Percentiles rank a stretch among this genome's conserved stretches.
Evolutionary conservation across 2,113 vertebrate genomes (phyloP).

Genomic region (Psophia crepitans): DNA sequence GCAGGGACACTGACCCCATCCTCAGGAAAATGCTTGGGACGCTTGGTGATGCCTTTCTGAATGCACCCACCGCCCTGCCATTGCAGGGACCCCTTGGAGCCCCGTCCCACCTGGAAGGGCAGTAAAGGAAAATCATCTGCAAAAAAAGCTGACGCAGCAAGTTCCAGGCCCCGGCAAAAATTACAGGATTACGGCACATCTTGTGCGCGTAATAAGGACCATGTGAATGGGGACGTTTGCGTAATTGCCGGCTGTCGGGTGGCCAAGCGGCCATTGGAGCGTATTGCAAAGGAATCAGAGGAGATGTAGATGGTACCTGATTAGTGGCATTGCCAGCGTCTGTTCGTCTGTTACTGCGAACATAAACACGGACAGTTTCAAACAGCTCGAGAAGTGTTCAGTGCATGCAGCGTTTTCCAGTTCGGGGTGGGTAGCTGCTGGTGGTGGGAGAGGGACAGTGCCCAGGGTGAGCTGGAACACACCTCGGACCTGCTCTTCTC

Average conservation of each 20-base stretch:
- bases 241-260: background rate
- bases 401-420: background rate
- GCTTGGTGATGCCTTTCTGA: background rate
- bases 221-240: background rate
- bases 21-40: background rate
- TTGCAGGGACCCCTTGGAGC: background rate
- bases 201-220: background rate
- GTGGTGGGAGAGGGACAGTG: background rate
- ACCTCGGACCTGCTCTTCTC: background rate
- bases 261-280: background rate
- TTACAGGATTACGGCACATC: background rate
- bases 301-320: background rate
- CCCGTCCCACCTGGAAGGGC: background rate
- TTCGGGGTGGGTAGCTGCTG: background rate
- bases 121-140: background rate
- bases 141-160: conserved; percentile 12
- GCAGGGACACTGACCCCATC: background rate
- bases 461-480: background rate
- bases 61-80: background rate
- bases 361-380: conserved; percentile 6
- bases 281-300: background rate
- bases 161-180: background rate
- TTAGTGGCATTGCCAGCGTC: conserved; percentile 61
- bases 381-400: background rate
- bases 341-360: conserved; percentile 42